Percentiles rank a stretch among this genome's conserved stretches.
These are phyloP conservation scores for Sogatella furcifera DNA, from an alignment of 1,140 invertebrate species.

Conservation along the genomic window DNA sequence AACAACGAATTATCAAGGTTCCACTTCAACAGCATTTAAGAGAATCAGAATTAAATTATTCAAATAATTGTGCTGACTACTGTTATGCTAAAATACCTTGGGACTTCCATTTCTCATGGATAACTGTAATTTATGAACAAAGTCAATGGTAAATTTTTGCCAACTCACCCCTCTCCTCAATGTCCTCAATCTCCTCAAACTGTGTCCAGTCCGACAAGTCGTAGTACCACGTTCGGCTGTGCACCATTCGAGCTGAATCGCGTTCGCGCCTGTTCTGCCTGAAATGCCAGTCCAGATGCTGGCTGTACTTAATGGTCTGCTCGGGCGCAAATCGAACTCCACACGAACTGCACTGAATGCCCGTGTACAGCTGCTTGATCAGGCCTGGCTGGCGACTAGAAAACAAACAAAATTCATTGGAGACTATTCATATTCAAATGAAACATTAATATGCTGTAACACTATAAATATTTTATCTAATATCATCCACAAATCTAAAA, in stretches of 20 bases:
- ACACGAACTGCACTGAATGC: constrained; percentile 91
- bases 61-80: too few species aligned
- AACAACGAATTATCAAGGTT: too few species aligned
- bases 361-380: constrained; percentile 40
- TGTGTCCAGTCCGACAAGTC: constrained; percentile 85
- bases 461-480: too few species aligned
- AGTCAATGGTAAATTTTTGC: background rate
- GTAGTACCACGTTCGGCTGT: constrained; percentile 81
- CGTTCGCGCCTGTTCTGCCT: constrained; percentile 80
- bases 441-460: too few species aligned
- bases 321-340: constrained; percentile 81
- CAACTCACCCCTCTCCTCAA: constrained; percentile 70
- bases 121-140: too few species aligned
- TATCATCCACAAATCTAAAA: too few species aligned
- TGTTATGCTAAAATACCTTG: too few species aligned
- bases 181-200: constrained; percentile 88
- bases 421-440: too few species aligned
- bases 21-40: too few species aligned
- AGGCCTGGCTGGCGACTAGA: constrained; percentile 33
- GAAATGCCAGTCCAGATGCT: constrained; percentile 97
- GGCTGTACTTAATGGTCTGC: constrained; percentile 76
- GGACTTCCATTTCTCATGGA: too few species aligned
- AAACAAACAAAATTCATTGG: constrained; percentile 18
- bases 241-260: constrained; percentile 61
- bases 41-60: too few species aligned